Evolutionary conservation across 2,797 vertebrate species (phyloP).

Genomic region (Platyrinchus mystaceus): DNA sequence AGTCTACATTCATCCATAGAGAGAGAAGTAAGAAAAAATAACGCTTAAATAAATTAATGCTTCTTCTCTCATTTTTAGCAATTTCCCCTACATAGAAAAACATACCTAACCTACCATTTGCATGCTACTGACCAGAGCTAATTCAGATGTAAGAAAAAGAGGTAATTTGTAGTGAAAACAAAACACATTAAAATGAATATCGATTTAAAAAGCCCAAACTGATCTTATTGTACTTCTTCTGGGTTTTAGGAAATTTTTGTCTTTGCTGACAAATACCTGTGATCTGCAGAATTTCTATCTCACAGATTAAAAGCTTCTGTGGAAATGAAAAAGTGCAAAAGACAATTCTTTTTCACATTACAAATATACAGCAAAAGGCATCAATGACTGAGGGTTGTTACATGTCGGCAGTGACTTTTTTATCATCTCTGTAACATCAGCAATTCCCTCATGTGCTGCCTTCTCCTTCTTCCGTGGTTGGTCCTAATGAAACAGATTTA

Average conservation of each 20-base stretch:
- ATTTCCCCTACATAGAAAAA: not conserved
- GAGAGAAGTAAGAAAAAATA: not conserved
- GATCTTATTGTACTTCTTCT: not conserved
- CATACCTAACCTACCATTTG: not conserved
- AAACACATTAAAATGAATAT: not conserved
- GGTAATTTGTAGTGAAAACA: not conserved
- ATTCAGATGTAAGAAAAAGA: not conserved
- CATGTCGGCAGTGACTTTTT: not conserved
- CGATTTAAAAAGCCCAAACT: not conserved
- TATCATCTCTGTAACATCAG: not conserved
- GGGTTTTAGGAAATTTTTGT: not conserved
- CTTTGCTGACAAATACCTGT: not conserved
- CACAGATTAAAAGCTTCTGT: not conserved
- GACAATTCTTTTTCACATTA: not conserved
- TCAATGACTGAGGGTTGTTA: not conserved
- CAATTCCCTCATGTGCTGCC: not conserved
- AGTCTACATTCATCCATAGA: not conserved
- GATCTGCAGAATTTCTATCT: not conserved
- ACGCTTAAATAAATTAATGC: not conserved
- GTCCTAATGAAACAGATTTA: conserved; percentile 53
- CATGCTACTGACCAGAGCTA: not conserved
- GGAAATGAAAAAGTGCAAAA: not conserved
- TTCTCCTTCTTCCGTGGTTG: not conserved
- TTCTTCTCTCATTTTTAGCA: not conserved
- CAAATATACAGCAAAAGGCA: not conserved